A percentile compares a stretch with the other conserved stretches of the same genome.
phyloP scores from a whole-genome alignment of 1,140 invertebrate genomes.

The Conus betulinus region DNA sequence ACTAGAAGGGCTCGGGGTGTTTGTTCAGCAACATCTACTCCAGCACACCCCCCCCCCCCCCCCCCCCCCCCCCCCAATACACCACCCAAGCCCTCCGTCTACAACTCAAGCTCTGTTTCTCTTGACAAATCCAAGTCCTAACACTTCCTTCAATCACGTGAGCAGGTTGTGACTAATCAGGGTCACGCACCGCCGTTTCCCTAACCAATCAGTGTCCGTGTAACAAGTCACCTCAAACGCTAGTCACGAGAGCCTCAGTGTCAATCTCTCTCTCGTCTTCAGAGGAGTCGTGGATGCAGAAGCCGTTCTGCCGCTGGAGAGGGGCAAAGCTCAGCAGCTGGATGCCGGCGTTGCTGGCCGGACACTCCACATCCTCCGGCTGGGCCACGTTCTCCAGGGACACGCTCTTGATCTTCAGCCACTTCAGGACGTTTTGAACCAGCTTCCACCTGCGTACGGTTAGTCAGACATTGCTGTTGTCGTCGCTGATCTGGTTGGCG shows the following conservation, averaged over 20 bases:
- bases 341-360: conserved; percentile 44
- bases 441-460: conserved; percentile 64
- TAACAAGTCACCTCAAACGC: background rate
- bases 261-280: conserved; percentile 34
- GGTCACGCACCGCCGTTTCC: background rate
- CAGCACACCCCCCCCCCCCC: background rate
- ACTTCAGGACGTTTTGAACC: conserved; percentile 55
- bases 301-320: conserved; percentile 39
- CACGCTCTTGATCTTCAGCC: conserved; percentile 53
- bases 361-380: conserved; percentile 38
- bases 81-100: background rate
- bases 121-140: too few relatives aligned
- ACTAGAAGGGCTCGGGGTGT: background rate
- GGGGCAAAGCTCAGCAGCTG: conserved; percentile 47
- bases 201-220: too few relatives aligned
- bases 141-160: background rate
- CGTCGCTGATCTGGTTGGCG: conserved; percentile 71
- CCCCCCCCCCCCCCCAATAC: background rate
- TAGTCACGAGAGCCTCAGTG: conserved; percentile 37
- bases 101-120: background rate
- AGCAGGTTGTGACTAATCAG: background rate
- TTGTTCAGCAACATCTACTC: background rate
- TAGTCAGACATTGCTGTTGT: conserved; percentile 73
- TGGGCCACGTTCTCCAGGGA: conserved; percentile 47
- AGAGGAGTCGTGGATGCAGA: conserved; percentile 31